A percentile compares a stretch with the other conserved stretches of the same genome.
Evolutionary conservation across 2,888 invertebrate genomes (phyloP).

Genomic region (Leucozona laternaria): DNA sequence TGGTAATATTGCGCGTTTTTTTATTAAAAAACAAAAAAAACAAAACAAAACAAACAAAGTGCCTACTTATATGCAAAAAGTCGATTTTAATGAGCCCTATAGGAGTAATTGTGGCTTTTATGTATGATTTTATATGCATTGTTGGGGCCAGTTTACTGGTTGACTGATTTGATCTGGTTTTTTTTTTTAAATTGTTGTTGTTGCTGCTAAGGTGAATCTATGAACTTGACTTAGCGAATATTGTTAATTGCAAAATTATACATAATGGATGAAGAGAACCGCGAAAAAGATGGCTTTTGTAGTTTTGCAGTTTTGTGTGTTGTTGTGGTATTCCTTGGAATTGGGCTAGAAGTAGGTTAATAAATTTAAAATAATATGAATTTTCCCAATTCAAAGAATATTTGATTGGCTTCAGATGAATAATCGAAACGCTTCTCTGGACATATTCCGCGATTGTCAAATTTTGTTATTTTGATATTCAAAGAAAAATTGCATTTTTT

Average conservation of each 20-base stretch:
- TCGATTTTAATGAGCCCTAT: slow-evolving; percentile 59
- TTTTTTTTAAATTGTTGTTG: slow-evolving; percentile 19
- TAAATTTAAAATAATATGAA: neutral
- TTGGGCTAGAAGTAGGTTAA: neutral
- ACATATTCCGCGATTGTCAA: too few relatives aligned
- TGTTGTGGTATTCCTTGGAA: neutral
- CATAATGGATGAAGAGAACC: neutral
- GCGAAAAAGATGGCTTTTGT: slow-evolving; percentile 25
- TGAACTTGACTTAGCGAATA: slow-evolving; percentile 68
- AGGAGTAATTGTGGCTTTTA: slow-evolving; percentile 68
- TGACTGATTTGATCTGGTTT: slow-evolving; percentile 69
- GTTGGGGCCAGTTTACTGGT: slow-evolving; percentile 70
- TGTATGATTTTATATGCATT: slow-evolving; percentile 69
- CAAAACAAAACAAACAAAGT: neutral
- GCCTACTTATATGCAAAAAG: neutral
- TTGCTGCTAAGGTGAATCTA: slow-evolving; percentile 37
- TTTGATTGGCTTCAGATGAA: neutral
- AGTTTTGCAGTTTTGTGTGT: neutral
- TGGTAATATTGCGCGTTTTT: slow-evolving; percentile 16
- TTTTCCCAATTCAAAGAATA: neutral
- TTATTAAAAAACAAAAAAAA: neutral
- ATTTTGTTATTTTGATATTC: too few relatives aligned
- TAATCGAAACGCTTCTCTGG: neutral
- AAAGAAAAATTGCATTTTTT: too few relatives aligned
- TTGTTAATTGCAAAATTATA: slow-evolving; percentile 48